Conservation (phyloP, 2,113 vertebrate genomes). For the Gopherus evgoodei region DNA sequence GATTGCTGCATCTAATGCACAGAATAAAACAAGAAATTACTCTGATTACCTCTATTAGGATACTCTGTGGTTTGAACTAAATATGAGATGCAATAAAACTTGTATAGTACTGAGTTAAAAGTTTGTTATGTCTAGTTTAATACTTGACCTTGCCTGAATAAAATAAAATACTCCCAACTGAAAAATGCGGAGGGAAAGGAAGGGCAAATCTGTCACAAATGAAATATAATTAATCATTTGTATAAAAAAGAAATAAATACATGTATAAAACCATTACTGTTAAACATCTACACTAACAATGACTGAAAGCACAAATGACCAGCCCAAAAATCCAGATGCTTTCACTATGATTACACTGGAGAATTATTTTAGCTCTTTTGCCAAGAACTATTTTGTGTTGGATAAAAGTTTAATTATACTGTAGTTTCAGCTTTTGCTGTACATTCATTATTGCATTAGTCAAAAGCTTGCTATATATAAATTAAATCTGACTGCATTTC, state of each 20-base stretch:
- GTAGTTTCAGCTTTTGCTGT: neutral
- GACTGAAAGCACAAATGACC: neutral
- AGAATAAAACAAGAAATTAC: neutral
- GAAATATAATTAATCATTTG: neutral
- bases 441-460: neutral
- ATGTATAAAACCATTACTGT: neutral
- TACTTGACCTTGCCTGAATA: neutral
- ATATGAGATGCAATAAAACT: neutral
- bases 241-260: neutral
- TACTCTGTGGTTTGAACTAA: neutral
- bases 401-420: neutral
- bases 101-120: neutral
- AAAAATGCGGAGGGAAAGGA: neutral
- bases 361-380: neutral
- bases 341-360: neutral
- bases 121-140: neutral
- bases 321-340: neutral
- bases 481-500: neutral
- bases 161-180: neutral
- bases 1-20: neutral
- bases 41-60: no score
- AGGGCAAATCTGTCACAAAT: neutral
- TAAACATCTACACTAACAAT: neutral
- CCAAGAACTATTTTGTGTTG: neutral
- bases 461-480: neutral